phyloP scores from a whole-genome alignment of 2,113 vertebrate genomes.

The rat (Rattus norvegicus) region DNA sequence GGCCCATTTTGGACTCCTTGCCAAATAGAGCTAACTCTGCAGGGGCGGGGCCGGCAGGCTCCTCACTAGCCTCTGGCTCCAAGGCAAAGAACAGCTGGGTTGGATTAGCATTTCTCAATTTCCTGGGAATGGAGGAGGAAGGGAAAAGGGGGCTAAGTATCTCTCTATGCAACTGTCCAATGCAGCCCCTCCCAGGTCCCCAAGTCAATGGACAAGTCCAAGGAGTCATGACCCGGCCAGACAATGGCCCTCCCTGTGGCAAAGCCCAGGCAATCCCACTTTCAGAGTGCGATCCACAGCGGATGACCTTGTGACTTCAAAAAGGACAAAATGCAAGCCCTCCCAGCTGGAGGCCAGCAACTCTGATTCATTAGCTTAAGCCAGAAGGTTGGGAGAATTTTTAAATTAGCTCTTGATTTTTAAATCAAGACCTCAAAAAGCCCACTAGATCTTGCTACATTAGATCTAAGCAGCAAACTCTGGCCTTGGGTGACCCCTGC shows the following conservation, averaged over 20 bases:
- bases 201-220: background rate
- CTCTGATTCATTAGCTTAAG: background rate
- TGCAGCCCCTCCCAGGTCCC: background rate
- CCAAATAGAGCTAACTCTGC: background rate
- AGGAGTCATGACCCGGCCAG: too few species aligned
- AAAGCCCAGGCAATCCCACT: background rate
- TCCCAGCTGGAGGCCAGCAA: background rate
- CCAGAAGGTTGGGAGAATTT: conserved; percentile 15
- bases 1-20: conserved; percentile 27
- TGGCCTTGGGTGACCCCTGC: background rate
- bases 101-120: conserved; percentile 29
- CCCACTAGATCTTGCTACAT: background rate
- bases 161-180: background rate
- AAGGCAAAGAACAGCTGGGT: background rate
- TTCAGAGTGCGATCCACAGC: background rate
- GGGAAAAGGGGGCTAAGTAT: background rate
- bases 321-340: conserved; percentile 22
- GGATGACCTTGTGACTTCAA: background rate
- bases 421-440: conserved; percentile 25
- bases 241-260: background rate
- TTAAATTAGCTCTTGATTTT: conserved; percentile 4
- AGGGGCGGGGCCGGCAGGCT: background rate
- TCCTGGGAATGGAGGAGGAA: background rate
- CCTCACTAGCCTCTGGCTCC: background rate
- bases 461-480: background rate